Percentiles rank a stretch among this genome's conserved stretches.
Evolutionary conservation across 2,888 invertebrate species (phyloP).

Genomic region (Pyrgus malvae): DNA sequence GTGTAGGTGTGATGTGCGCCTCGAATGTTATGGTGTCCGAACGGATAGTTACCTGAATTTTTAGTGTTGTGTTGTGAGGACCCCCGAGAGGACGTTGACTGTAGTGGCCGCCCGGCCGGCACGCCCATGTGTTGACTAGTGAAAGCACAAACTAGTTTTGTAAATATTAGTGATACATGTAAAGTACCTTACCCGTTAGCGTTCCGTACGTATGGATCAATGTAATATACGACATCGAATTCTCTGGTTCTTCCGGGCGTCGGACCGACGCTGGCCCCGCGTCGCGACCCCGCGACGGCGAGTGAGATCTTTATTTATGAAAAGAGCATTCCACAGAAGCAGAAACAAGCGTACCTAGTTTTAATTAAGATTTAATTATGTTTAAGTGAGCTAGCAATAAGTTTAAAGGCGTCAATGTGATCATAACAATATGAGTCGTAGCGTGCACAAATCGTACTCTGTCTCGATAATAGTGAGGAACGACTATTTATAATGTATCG

Average conservation of each 20-base stretch:
- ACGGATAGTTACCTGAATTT: conserved; percentile 67
- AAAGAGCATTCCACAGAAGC: conserved; percentile 75
- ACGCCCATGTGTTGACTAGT: conserved; percentile 55
- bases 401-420: conserved; percentile 76
- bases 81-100: conserved; percentile 48
- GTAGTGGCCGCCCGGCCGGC: conserved; percentile 34
- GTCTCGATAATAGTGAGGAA: conserved; percentile 59
- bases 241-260: conserved; percentile 65
- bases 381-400: conserved; percentile 59
- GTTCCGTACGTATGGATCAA: conserved; percentile 54
- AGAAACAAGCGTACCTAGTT: conserved; percentile 67
- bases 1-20: conserved; percentile 71
- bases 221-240: conserved; percentile 77
- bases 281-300: conserved; percentile 47
- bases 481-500: conserved; percentile 56
- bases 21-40: conserved; percentile 73
- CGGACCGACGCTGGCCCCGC: conserved; percentile 74
- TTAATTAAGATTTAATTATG: conserved; percentile 57
- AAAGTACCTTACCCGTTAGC: conserved; percentile 67
- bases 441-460: conserved; percentile 75
- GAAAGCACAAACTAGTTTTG: conserved; percentile 77
- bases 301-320: conserved; percentile 69
- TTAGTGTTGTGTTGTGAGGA: conserved; percentile 55
- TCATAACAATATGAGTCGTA: conserved; percentile 72
- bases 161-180: conserved; percentile 79